Evolutionary conservation across 2,797 vertebrate species (phyloP).

Genomic region (Eulemur coronatus): DNA sequence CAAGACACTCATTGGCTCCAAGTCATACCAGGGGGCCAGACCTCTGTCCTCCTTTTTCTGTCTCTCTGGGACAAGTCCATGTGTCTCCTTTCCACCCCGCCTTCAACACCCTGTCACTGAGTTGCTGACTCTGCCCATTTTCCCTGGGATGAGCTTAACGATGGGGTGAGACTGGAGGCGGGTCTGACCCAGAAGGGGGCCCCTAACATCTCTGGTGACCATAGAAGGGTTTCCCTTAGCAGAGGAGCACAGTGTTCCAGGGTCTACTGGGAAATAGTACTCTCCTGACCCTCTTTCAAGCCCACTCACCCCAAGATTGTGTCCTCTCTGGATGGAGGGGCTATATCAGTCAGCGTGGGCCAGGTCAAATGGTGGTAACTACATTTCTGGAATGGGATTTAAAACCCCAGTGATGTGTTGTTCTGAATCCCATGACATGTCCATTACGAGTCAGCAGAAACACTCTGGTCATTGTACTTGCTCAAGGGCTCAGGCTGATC

Average conservation of each 20-base stretch:
- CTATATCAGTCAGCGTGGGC: too few species aligned
- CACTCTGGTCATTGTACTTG: too few species aligned
- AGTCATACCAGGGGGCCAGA: not conserved
- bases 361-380: not conserved
- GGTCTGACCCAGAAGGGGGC: not conserved
- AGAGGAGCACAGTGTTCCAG: not conserved
- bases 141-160: not conserved
- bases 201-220: not conserved
- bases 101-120: not conserved
- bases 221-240: not conserved
- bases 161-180: rapidly evolving
- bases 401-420: rapidly evolving
- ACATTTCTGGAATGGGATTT: not conserved
- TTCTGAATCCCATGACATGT: not conserved
- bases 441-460: rapidly evolving
- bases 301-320: too few species aligned
- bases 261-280: not conserved
- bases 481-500: not conserved
- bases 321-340: not conserved
- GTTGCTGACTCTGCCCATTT: not conserved
- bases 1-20: rapidly evolving
- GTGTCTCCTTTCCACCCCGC: rapidly evolving
- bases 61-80: not conserved
- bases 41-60: not conserved
- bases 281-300: not conserved